Evolutionary conservation across 2,888 invertebrate species (phyloP), one percentile per base, ranked within the genome.

Genomic region (Teinopalpus imperialis): DNA sequence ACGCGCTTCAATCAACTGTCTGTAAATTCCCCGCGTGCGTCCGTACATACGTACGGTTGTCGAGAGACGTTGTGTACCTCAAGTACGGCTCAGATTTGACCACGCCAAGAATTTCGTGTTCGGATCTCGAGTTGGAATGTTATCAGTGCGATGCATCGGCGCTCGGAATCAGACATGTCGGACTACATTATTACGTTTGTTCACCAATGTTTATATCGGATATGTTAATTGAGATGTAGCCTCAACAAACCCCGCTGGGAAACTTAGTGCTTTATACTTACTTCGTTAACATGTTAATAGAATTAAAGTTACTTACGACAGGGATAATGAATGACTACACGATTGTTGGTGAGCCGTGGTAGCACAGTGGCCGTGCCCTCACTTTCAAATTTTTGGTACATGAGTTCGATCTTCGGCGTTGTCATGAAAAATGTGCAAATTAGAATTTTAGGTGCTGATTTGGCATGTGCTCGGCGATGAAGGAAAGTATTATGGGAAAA

Each of bases 51-150:
- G 46, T 29, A 41, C 41, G 45, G 50, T 41, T 37, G 49, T 21
- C 12, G 1, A 48, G 65, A 66, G 67, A 69, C 69, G 61, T 59
- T 56, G 59, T 60, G 61, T 68, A 65, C 73, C 70, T 78, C 76
- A 71, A 78, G 74, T 71, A 69, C 67, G 71, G 74, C 63, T 69
- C 73, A 63, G 68, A 66, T 66, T 68, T 68, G 75, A 73, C 71
- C 69, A 70, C 74, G 76, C 71, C 77, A 78, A 79, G 86, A 78
- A 86, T 85, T 81, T 75, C 75, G 73, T 77, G 80, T 77, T 78
- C 78, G 74, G 75, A 76, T 73, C 77, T 78, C 71, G 74, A 71
- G 72, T 72, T 66, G 86, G 87, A 82, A 87, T 87, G 83, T 82
- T 83, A 86, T 86, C 87, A 64, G 76, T 68, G 71, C 75, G 74